Conservation (phyloP, 2,113 vertebrate genomes). For the Phylloscopus trochilus region DNA sequence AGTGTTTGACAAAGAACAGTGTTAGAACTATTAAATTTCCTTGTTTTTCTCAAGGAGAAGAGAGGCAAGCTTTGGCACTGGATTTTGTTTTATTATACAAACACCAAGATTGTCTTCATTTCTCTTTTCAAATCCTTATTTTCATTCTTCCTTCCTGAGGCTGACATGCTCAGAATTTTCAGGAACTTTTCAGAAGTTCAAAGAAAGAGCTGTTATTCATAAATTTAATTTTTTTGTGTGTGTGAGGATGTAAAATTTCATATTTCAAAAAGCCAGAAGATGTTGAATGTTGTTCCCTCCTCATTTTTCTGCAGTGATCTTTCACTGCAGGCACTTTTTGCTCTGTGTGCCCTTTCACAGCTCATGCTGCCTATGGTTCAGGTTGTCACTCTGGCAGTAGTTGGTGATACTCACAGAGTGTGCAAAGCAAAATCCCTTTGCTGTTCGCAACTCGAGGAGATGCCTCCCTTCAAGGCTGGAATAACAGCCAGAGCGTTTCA, state of each 20-base stretch:
- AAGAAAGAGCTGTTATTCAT: background rate
- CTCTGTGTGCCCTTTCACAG: background rate
- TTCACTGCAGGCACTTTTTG: background rate
- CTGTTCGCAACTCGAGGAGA: background rate
- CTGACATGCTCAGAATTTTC: background rate
- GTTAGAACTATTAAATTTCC: background rate
- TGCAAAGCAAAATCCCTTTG: background rate
- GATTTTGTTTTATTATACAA: background rate
- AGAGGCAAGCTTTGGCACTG: background rate
- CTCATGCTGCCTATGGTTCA: rapidly evolving
- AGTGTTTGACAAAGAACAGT: background rate
- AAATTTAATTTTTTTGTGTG: background rate
- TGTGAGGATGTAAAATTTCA: background rate
- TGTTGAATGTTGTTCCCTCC: background rate
- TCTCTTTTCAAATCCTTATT: background rate
- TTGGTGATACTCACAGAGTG: background rate
- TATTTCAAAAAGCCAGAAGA: background rate
- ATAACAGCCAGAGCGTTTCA: background rate
- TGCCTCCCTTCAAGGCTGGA: background rate
- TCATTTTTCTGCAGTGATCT: background rate
- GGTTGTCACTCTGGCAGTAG: background rate
- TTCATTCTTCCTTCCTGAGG: background rate
- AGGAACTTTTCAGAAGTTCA: background rate
- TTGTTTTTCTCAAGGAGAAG: background rate
- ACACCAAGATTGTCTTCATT: background rate